A percentile compares a stretch with the other conserved stretches of the same genome.
phyloP scores from a whole-genome alignment of 35 echinoderm and acorn worm genomes.

The Lytechinus pictus region DNA sequence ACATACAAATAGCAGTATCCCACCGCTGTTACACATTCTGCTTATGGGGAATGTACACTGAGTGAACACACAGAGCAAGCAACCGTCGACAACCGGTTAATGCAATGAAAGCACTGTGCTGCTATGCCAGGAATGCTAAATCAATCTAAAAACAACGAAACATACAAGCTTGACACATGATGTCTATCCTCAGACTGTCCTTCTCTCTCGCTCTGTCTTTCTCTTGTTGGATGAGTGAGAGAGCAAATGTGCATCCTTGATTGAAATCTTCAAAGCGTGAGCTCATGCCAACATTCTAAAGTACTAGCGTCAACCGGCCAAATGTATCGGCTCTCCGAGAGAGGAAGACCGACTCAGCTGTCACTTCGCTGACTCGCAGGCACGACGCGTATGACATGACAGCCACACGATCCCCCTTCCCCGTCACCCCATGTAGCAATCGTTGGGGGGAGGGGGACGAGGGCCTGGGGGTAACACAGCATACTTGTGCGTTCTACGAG shows the following conservation, averaged over 20 bases:
- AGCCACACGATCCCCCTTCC: background rate
- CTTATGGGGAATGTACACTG: background rate
- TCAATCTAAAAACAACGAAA: slow-evolving; percentile 31
- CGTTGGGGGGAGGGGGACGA: background rate
- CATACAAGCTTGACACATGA: slow-evolving; percentile 1
- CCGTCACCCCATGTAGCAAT: background rate
- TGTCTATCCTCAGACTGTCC: background rate
- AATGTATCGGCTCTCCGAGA: background rate
- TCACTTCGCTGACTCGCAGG: background rate
- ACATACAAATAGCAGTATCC: background rate
- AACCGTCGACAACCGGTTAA: background rate
- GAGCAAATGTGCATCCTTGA: slow-evolving; percentile 15
- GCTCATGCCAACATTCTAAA: slow-evolving; percentile 12
- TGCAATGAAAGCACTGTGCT: background rate
- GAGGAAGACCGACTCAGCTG: background rate
- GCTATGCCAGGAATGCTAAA: slow-evolving; percentile 12
- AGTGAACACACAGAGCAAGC: background rate
- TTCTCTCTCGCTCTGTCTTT: background rate
- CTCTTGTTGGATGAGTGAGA: background rate
- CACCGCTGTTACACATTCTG: background rate
- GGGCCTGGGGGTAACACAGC: background rate
- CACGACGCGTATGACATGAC: background rate
- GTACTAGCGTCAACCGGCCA: background rate
- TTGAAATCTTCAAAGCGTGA: slow-evolving; percentile 9
- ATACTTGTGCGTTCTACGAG: background rate